Conservation (phyloP, 2,797 vertebrate genomes). For the Momotus momota region DNA sequence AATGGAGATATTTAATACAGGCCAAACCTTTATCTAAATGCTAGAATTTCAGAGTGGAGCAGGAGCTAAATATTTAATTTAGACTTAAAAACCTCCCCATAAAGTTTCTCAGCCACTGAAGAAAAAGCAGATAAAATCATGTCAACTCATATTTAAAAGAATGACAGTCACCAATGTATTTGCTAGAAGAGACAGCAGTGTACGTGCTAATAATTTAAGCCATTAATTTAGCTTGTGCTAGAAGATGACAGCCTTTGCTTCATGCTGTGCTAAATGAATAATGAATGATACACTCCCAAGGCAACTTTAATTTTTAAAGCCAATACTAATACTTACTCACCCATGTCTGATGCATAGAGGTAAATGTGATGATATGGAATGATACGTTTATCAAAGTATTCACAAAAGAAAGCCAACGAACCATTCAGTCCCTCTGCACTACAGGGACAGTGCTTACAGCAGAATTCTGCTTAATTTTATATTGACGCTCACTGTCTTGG, state of each 20-base stretch:
- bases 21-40: background rate
- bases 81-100: background rate
- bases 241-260: conserved; percentile 55
- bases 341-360: background rate
- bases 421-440: background rate
- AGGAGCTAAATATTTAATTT: background rate
- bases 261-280: conserved; percentile 49
- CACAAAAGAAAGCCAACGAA: background rate
- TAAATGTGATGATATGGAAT: background rate
- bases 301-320: conserved; percentile 58
- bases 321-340: conserved; percentile 44
- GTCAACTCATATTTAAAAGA: conserved; percentile 24
- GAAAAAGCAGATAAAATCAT: conserved; percentile 14
- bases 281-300: conserved; percentile 45
- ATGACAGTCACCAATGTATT: conserved; percentile 28
- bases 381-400: conserved; percentile 1
- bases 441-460: background rate
- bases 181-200: conserved; percentile 27
- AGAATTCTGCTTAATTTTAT: background rate
- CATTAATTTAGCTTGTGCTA: conserved; percentile 59
- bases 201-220: conserved; percentile 59
- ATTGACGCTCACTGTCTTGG: background rate
- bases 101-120: background rate
- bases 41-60: background rate
- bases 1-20: background rate